phyloP scores from a whole-genome alignment of 2,113 vertebrate genomes.

The Tenebrosternarchus preto region DNA sequence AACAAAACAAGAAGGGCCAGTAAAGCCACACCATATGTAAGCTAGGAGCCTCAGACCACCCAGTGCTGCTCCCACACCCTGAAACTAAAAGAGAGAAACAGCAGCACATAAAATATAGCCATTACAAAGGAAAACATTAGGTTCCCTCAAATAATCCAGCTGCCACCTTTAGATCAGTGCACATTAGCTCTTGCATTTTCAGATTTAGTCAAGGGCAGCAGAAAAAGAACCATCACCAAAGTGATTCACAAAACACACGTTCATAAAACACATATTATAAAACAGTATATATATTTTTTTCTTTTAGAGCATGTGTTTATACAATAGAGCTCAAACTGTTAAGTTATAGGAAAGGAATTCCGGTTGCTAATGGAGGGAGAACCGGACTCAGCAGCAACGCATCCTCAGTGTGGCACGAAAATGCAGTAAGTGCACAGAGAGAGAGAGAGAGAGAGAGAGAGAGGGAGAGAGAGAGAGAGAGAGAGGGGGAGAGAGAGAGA shows the following conservation, averaged over 20 bases:
- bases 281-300: not conserved
- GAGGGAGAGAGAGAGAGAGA: too few relatives aligned
- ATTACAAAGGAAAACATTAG: conserved; percentile 53
- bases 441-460: too few relatives aligned
- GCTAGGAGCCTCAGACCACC: conserved; percentile 77
- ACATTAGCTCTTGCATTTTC: conserved; percentile 21
- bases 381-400: too few relatives aligned
- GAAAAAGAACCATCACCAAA: conserved; percentile 17
- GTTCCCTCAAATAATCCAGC: conserved; percentile 17
- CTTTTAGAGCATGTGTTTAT: not conserved
- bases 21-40: conserved; percentile 77
- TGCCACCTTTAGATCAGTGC: conserved; percentile 42
- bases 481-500: too few relatives aligned
- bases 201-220: not conserved
- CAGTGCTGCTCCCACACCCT: conserved; percentile 75
- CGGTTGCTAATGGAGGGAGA: too few relatives aligned
- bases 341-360: not conserved
- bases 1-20: conserved; percentile 76
- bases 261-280: too few relatives aligned
- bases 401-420: not conserved
- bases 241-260: not conserved
- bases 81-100: conserved; percentile 60
- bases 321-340: not conserved
- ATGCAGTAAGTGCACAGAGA: not conserved
- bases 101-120: conserved; percentile 50